Base-by-base conservation (phyloP, 2,113 vertebrate species). In the Proteles cristata region DNA sequence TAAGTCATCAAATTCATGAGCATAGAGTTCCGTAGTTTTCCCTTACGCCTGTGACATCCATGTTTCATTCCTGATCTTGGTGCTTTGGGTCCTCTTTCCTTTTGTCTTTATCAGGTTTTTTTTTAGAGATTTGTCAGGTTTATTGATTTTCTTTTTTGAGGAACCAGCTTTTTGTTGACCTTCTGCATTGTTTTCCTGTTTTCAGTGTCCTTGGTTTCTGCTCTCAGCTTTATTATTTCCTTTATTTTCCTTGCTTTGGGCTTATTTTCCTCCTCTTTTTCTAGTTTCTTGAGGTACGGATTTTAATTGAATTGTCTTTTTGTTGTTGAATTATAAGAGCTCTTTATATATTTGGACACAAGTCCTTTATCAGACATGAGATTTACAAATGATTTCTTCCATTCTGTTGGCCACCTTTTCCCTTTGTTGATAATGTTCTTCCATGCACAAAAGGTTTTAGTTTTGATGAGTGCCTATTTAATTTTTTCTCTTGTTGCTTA, bases 11-110 rank as follows among this genome's bases (percentile, higher is more conserved):
- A 19, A 61, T 61, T 61, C 23, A 9, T 1, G 71, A 45, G 23
- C 71, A 43, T 39, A 26, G 39, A 7, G 71, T 6, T 43, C 21
- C 0, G 25, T 0, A 39, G 43, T 7, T 0, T 8, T 8, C 73
- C 25, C 15, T 45, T 28, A 7, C 8, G 7, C 28, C 73, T 76
- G 73, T 9, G 3, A 15, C 3, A 28, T 14, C 23, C 39, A 3
- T 23, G 5, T 43, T 43, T 39, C 71, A 43, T 25, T 25, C 23
- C 23, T 11, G 23, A 7, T 14, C 14, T 0, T 26, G 39, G 39
- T 43, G 35, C 21, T 45, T 45, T 15, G 11, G 73, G 73, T 43
- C 69, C 39, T 76, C 21, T 7, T 43, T 25, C 35, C 43, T 73
- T 25, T 43, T 25, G 35, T 43, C 21, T 43, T 73, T 11, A 21